Evolutionary conservation across 2,113 vertebrate genomes (phyloP).

Genomic region (Lonchura striata): DNA sequence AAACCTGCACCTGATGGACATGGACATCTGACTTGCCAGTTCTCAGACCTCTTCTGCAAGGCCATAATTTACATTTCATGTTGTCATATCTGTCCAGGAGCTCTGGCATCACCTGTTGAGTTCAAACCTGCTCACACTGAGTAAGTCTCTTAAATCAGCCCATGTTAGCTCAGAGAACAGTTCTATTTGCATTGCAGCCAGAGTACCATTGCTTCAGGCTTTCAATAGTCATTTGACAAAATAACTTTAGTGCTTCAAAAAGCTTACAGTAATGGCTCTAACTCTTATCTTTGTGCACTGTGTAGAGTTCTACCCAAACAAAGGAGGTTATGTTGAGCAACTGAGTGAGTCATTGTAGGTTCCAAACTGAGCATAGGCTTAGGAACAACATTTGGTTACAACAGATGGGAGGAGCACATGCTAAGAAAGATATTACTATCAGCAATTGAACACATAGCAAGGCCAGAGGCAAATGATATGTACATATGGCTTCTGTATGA

Average conservation of each 20-base stretch:
- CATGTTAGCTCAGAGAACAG: background rate
- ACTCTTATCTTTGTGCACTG: background rate
- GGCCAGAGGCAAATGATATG: background rate
- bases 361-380: background rate
- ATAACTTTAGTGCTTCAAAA: background rate
- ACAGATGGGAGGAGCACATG: constrained; percentile 30
- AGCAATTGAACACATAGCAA: background rate
- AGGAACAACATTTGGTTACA: constrained; percentile 15
- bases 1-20: background rate
- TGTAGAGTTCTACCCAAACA: constrained; percentile 4
- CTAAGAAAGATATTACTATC: background rate
- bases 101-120: background rate
- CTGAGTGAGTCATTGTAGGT: background rate
- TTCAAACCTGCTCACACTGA: background rate
- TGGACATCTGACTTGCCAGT: background rate
- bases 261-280: background rate
- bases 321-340: constrained; percentile 46
- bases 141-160: background rate
- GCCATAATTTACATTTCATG: background rate
- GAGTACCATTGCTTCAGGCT: background rate
- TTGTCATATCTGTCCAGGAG: background rate
- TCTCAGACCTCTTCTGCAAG: background rate
- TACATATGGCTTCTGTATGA: constrained; percentile 3
- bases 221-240: background rate
- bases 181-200: background rate